Conservation (phyloP, 2,888 invertebrate genomes). For the Rhagonycha lutea region DNA sequence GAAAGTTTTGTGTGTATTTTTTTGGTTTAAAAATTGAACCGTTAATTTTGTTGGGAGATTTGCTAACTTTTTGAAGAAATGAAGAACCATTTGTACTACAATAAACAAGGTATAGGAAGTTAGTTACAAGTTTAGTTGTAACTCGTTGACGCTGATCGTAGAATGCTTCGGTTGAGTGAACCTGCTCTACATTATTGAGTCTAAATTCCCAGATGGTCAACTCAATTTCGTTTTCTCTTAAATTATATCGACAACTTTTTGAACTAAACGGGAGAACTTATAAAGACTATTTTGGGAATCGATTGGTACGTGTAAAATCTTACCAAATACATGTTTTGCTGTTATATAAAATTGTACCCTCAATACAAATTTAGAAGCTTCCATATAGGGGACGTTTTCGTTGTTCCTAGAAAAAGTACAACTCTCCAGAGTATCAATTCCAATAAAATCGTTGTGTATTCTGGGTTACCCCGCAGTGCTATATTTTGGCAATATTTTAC, state of each 20-base stretch:
- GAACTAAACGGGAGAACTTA: slow-evolving; percentile 2
- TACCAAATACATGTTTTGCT: not conserved
- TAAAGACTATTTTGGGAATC: slow-evolving; percentile 8
- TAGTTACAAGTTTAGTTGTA: slow-evolving; percentile 4
- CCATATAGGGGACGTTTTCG: not conserved
- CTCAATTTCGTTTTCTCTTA: slow-evolving; percentile 14
- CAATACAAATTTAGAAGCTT: not conserved
- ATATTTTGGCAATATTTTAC: not conserved
- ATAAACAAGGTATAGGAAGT: slow-evolving; percentile 1
- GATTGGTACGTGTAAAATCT: slow-evolving; percentile 10
- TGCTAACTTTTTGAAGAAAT: not conserved
- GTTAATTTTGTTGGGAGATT: not conserved
- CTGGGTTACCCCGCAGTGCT: not conserved
- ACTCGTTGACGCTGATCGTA: slow-evolving; percentile 7
- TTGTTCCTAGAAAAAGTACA: not conserved
- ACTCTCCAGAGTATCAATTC: not conserved
- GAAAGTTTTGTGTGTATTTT: not conserved
- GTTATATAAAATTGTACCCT: slow-evolving; percentile 2
- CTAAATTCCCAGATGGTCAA: slow-evolving; percentile 18
- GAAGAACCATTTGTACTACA: not conserved
- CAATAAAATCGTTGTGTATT: not conserved
- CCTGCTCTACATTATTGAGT: slow-evolving; percentile 11
- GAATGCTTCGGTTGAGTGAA: slow-evolving; percentile 9
- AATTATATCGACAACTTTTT: slow-evolving; percentile 2
- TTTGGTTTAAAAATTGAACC: not conserved